Conservation (phyloP, 1,140 invertebrate genomes). For the Mamestra configurata region DNA sequence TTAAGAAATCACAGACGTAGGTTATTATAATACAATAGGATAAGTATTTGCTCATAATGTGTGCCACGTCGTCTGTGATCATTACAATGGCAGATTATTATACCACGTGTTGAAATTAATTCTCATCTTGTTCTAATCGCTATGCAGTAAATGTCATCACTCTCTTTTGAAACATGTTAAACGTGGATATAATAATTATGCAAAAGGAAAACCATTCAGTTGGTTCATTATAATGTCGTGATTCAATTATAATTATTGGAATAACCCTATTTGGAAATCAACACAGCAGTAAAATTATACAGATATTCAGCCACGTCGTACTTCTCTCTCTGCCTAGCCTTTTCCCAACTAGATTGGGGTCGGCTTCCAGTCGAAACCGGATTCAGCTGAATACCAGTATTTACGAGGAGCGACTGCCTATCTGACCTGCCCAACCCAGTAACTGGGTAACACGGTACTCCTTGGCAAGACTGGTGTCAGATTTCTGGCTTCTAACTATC, state of each 20-base stretch:
- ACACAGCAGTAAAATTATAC: too few species aligned
- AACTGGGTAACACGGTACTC: too few species aligned
- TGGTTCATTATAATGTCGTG: too few species aligned
- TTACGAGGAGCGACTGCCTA: too few species aligned
- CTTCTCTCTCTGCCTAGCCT: too few species aligned
- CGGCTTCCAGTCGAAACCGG: too few species aligned
- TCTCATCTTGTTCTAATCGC: slow-evolving; percentile 20
- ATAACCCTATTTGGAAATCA: not conserved
- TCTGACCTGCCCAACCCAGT: too few species aligned
- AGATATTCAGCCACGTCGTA: too few species aligned
- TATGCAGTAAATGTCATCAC: not conserved
- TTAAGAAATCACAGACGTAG: slow-evolving; percentile 27
- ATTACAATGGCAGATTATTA: slow-evolving; percentile 22
- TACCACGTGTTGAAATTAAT: slow-evolving; percentile 18
- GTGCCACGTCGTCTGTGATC: not conserved
- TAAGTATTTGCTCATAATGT: not conserved
- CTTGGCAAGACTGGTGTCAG: too few species aligned
- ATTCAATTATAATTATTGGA: not conserved
- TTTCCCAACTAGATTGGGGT: too few species aligned
- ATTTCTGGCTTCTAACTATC: too few species aligned
- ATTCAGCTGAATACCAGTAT: too few species aligned
- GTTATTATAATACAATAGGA: slow-evolving; percentile 35
- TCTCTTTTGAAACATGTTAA: not conserved
- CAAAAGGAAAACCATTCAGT: not conserved
- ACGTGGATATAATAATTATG: not conserved